These are phyloP conservation scores for Drosophila pandora DNA, from an alignment of 1,140 invertebrate genomes.

Conservation along the genomic window DNA sequence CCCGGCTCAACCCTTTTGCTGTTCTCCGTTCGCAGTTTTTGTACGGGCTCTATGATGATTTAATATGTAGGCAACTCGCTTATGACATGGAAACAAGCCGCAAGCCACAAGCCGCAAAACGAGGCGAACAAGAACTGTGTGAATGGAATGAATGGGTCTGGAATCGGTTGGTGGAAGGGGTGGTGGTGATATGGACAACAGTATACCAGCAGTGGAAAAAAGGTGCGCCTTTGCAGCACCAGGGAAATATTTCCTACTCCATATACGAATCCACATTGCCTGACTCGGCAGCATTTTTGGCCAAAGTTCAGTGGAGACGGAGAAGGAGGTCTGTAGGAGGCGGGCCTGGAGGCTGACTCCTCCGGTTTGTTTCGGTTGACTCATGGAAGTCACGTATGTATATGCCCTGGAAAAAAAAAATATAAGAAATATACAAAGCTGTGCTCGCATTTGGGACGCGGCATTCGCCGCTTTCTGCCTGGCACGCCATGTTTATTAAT, in stretches of 20 bases:
- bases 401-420: conserved; percentile 33
- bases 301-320: conserved; percentile 63
- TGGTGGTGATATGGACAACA: conserved; percentile 34
- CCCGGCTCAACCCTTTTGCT: conserved; percentile 63
- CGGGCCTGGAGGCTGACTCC: conserved; percentile 17
- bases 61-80: conserved; percentile 52
- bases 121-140: conserved; percentile 58
- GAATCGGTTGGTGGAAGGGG: not conserved
- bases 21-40: conserved; percentile 18
- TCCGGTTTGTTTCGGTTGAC: conserved; percentile 50
- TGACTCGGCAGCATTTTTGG: conserved; percentile 69
- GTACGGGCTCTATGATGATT: conserved; percentile 39
- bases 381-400: conserved; percentile 75
- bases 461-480: conserved; percentile 72
- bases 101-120: conserved; percentile 34
- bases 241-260: conserved; percentile 22
- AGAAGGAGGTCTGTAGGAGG: conserved; percentile 5
- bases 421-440: conserved; percentile 38
- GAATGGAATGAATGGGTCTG: conserved; percentile 45
- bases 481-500: conserved; percentile 81
- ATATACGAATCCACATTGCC: conserved; percentile 60
- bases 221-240: conserved; percentile 60
- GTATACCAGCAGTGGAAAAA: conserved; percentile 4
- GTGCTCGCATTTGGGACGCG: conserved; percentile 55
- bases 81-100: conserved; percentile 38